Conservation (phyloP, 2,888 invertebrate genomes). For the Agriopis marginaria region DNA sequence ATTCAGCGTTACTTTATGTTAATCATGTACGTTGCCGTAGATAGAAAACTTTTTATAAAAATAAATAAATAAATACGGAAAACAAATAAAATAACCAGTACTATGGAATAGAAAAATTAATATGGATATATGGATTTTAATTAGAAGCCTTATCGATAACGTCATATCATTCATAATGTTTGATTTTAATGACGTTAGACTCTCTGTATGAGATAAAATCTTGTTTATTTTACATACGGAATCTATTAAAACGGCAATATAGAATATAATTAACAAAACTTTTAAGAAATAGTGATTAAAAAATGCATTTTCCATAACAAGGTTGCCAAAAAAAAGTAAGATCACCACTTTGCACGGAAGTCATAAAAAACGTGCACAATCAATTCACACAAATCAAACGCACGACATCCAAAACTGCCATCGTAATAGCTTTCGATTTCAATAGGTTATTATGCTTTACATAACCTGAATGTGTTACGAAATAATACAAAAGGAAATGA, state of each 20-base stretch:
- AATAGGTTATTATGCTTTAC: constrained; percentile 23
- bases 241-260: background rate
- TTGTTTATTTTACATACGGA: background rate
- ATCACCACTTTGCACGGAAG: background rate
- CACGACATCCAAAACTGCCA: constrained; percentile 20
- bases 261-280: background rate
- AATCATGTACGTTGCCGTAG: background rate
- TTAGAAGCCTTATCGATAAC: too few species aligned
- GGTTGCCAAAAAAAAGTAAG: background rate
- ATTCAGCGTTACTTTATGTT: background rate
- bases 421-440: constrained; percentile 42
- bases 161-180: too few species aligned
- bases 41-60: background rate
- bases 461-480: constrained; percentile 29
- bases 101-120: too few species aligned
- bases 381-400: constrained; percentile 23
- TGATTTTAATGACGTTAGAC: too few species aligned
- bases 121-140: too few species aligned
- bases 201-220: background rate
- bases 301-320: too few species aligned
- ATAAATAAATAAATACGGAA: too few species aligned
- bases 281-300: background rate
- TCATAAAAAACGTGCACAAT: constrained; percentile 6
- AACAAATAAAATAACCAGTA: too few species aligned
- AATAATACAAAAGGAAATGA: constrained; percentile 32